phyloP scores from a whole-genome alignment of 2,888 invertebrate species.

The Tetragnatha montana region DNA sequence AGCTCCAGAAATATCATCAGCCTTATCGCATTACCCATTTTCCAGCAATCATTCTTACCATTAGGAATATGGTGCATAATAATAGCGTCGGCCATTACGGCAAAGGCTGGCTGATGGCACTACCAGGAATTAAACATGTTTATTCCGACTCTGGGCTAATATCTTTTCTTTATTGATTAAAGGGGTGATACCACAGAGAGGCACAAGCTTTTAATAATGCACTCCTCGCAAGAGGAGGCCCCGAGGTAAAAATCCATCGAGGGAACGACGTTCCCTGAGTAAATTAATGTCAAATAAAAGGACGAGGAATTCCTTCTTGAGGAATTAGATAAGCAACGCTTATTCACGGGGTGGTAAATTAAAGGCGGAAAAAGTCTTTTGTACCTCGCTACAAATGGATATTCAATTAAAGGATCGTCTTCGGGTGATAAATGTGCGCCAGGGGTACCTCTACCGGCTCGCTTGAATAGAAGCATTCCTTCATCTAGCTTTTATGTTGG shows the following conservation, averaged over 20 bases:
- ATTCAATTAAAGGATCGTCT: conserved; percentile 26
- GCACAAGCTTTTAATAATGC: neutral
- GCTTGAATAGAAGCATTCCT: neutral
- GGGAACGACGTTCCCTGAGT: conserved; percentile 37
- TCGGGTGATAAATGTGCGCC: conserved; percentile 6
- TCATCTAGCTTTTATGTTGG: neutral
- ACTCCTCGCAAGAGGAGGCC: neutral
- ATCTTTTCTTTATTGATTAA: conserved; percentile 1
- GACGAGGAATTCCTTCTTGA: conserved; percentile 6
- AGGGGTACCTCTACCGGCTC: neutral
- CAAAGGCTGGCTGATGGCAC: neutral
- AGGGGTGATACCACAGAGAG: neutral
- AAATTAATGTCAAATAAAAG: conserved; percentile 54
- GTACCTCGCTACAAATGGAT: conserved; percentile 37
- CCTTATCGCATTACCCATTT: neutral
- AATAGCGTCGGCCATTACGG: neutral
- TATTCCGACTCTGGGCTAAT: neutral
- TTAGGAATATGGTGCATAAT: neutral
- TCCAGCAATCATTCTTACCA: conserved; percentile 1
- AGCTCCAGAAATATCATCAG: neutral
- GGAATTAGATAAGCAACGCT: conserved; percentile 36
- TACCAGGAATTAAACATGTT: neutral
- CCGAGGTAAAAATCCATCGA: conserved; percentile 53
- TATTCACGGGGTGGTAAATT: conserved; percentile 30
- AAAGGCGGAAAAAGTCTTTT: conserved; percentile 35